Percentiles rank a stretch among this genome's conserved stretches.
phyloP scores from a whole-genome alignment of 2,113 vertebrate species.

The Pollimyrus isidori region DNA sequence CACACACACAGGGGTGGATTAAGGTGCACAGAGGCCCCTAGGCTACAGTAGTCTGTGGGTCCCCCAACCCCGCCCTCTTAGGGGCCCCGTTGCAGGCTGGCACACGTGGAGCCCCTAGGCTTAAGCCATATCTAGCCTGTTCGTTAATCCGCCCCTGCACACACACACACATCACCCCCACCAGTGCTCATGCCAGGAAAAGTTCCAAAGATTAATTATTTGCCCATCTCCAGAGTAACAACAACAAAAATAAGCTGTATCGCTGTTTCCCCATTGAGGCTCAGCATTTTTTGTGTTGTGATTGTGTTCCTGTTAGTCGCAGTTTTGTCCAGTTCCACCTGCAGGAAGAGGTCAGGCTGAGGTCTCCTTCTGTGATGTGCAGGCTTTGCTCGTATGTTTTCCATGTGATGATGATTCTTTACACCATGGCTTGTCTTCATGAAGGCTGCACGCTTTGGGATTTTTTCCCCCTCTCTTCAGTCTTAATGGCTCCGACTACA shows the following conservation, averaged over 20 bases:
- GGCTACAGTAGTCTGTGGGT: too few relatives aligned
- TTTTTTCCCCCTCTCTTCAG: too few relatives aligned
- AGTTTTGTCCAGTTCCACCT: not conserved
- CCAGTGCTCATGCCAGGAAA: not conserved
- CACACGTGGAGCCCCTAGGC: too few relatives aligned
- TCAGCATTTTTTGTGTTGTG: not conserved
- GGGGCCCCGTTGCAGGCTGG: too few relatives aligned
- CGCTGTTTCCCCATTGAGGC: not conserved
- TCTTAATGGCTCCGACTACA: not conserved
- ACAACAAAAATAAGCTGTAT: not conserved
- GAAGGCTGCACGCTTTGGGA: not conserved
- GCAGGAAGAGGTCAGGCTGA: not conserved
- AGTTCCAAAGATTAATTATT: not conserved
- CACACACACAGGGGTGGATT: not conserved
- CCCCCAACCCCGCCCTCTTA: too few relatives aligned
- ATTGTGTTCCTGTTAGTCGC: not conserved
- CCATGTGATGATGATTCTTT: not conserved
- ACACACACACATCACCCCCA: not conserved
- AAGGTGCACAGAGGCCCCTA: too few relatives aligned
- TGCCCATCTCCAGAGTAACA: not conserved
- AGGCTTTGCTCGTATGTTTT: not conserved
- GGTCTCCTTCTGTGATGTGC: not conserved
- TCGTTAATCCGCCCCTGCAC: not conserved
- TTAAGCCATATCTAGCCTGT: too few relatives aligned
- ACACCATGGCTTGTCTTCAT: not conserved